A percentile compares a stretch with the other conserved stretches of the same genome.
Conservation (phyloP, 2,888 invertebrate species). For the Endotricha flammealis region DNA sequence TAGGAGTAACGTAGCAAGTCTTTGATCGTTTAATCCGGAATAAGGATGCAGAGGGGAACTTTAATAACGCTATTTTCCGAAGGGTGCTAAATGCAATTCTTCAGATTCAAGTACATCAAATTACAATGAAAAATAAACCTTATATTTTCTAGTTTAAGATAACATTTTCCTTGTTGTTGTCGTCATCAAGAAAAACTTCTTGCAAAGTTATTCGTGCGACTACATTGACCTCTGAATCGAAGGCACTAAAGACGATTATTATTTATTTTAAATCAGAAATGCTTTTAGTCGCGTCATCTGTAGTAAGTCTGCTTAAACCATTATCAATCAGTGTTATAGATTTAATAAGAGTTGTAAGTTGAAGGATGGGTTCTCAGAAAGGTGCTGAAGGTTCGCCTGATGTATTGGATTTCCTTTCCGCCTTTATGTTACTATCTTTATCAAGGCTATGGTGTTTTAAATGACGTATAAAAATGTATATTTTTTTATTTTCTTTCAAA, state of each 20-base stretch:
- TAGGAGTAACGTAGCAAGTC: slow-evolving; percentile 19
- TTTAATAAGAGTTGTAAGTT: slow-evolving; percentile 54
- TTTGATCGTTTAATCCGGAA: slow-evolving; percentile 30
- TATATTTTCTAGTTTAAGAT: neutral
- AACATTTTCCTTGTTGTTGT: slow-evolving; percentile 7
- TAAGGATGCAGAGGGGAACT: slow-evolving; percentile 38
- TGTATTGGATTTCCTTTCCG: slow-evolving; percentile 23
- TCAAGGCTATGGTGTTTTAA: too few species aligned
- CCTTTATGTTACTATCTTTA: too few species aligned
- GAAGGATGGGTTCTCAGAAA: slow-evolving; percentile 44
- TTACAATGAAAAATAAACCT: slow-evolving; percentile 2
- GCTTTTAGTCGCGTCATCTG: slow-evolving; percentile 13
- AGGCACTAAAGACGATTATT: slow-evolving; percentile 12
- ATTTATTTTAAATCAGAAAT: neutral
- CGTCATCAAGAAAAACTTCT: neutral
- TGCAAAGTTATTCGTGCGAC: slow-evolving; percentile 16
- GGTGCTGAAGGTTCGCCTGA: slow-evolving; percentile 30
- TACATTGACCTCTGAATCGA: slow-evolving; percentile 11
- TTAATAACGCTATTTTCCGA: slow-evolving; percentile 37
- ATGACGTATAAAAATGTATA: too few species aligned
- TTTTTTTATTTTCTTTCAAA: too few species aligned
- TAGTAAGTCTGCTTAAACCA: slow-evolving; percentile 30
- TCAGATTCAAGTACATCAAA: slow-evolving; percentile 13
- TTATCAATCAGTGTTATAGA: slow-evolving; percentile 58
- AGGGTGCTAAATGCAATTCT: slow-evolving; percentile 35